Evolutionary conservation across 1,140 invertebrate species (phyloP), one percentile per base, ranked within the genome.

Genomic region (Drosophila fuyamai): DNA sequence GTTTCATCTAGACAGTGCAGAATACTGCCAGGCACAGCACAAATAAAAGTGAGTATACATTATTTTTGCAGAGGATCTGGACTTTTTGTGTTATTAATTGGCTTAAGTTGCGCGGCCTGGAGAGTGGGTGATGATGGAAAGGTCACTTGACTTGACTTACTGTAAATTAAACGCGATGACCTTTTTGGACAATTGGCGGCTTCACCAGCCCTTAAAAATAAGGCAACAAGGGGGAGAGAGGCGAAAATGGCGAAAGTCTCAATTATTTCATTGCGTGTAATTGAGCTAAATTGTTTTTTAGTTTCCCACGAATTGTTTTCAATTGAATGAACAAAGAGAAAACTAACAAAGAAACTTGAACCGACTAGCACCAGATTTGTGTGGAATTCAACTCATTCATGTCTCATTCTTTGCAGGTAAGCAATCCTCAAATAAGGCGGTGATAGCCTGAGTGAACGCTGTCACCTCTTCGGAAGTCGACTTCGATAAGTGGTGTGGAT

Each of bases 1-100:
- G 97, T 98, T 98, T 96, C 96, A 97, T 94, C 95, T 97, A 95
- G 97, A 97, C 95, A 97, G 96, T 94, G 96, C 96, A 95, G 97
- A 98, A 95, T 97, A 97, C 95, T 98, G 97, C 96, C 97, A 98
- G 95, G 97, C 97, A 94, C 97, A 97, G 96, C 97, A 97, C 96
- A 97, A 97, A 97, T 97, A 97, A 96, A 93, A 92, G 91, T 92
- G 71, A 92, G 91, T 70, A 41, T 16, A 40, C 10, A 9, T 23
- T 23, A 13, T 35, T 16, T 43, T 7, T 0, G 12, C 5, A 14
- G 10, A 36, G 41, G 18, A 36, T 44, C n/a, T 23, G 23, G 8
- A 10, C 46, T 29, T 44, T 40, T 56, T 48, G 35, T 6, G n/a
- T 40, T 58, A 71, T 71, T 71, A 72, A 71, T 71, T 71, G 44